Conservation (phyloP, 2,888 invertebrate species). For the Digitonthophagus gazella region DNA sequence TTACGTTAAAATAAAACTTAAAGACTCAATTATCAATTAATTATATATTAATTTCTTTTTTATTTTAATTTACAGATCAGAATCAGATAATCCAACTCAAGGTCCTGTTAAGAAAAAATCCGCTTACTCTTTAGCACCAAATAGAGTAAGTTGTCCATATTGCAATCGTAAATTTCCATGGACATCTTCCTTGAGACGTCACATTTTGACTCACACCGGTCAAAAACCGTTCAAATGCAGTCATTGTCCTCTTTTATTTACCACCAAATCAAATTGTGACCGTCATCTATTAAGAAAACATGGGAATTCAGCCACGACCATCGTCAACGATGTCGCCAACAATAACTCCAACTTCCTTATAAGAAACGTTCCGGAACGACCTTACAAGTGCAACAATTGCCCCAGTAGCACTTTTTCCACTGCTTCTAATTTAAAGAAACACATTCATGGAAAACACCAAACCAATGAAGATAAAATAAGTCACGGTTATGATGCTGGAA, state of each 20-base stretch:
- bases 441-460: conserved; percentile 71
- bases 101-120: conserved; percentile 80
- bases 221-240: conserved; percentile 96
- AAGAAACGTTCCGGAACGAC: conserved; percentile 72
- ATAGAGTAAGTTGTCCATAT: conserved; percentile 89
- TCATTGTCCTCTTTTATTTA: conserved; percentile 89
- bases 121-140: conserved; percentile 92
- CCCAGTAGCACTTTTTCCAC: conserved; percentile 82
- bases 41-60: neutral
- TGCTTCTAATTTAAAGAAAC: conserved; percentile 74
- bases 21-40: neutral
- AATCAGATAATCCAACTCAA: conserved; percentile 58
- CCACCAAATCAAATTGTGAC: conserved; percentile 96
- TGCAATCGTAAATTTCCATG: conserved; percentile 95
- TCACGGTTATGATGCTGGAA: conserved; percentile 51
- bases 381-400: conserved; percentile 76
- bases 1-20: no score
- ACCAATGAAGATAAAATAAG: conserved; percentile 51
- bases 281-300: conserved; percentile 90
- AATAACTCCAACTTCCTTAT: conserved; percentile 49
- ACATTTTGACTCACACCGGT: conserved; percentile 92
- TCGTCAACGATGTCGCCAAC: conserved; percentile 41
- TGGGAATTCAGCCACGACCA: conserved; percentile 56
- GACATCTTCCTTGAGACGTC: conserved; percentile 93
- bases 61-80: conserved; percentile 57